These are phyloP conservation scores for Oncopeltus fasciatus DNA, from an alignment of 1,140 invertebrate species.

Conservation along the genomic window DNA sequence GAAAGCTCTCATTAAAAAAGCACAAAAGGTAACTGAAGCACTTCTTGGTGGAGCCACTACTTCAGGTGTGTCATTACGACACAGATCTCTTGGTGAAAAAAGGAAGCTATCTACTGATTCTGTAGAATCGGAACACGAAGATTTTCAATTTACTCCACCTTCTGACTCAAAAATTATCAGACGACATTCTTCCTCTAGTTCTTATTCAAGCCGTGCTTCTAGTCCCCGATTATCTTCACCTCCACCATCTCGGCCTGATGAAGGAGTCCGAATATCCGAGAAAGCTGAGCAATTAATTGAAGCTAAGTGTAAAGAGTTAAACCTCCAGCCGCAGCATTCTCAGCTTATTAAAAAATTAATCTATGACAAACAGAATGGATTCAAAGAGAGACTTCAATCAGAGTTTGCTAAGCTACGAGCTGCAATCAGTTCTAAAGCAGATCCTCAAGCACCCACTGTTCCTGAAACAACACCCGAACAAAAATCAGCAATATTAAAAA, in stretches of 20 bases:
- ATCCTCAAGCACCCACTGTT: not conserved
- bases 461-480: not conserved
- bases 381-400: conserved; percentile 16
- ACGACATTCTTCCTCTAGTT: conserved; percentile 59
- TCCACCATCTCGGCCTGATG: not conserved
- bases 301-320: conserved; percentile 27
- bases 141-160: conserved; percentile 32
- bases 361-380: conserved; percentile 18
- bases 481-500: conserved; percentile 13
- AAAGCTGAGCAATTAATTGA: conserved; percentile 14
- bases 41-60: conserved; percentile 30
- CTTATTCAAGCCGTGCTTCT: conserved; percentile 54
- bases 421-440: not conserved
- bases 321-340: conserved; percentile 27
- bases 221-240: conserved; percentile 29
- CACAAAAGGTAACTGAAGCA: conserved; percentile 39
- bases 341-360: conserved; percentile 11
- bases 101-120: conserved; percentile 24
- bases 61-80: not conserved
- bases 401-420: conserved; percentile 15
- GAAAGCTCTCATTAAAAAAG: conserved; percentile 26
- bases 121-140: conserved; percentile 22
- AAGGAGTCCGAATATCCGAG: conserved; percentile 10
- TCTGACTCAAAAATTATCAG: conserved; percentile 65
- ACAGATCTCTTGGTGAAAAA: conserved; percentile 3